These are phyloP conservation scores for Eubucco bourcierii DNA, from an alignment of 2,113 vertebrate genomes.

Conservation along the genomic window DNA sequence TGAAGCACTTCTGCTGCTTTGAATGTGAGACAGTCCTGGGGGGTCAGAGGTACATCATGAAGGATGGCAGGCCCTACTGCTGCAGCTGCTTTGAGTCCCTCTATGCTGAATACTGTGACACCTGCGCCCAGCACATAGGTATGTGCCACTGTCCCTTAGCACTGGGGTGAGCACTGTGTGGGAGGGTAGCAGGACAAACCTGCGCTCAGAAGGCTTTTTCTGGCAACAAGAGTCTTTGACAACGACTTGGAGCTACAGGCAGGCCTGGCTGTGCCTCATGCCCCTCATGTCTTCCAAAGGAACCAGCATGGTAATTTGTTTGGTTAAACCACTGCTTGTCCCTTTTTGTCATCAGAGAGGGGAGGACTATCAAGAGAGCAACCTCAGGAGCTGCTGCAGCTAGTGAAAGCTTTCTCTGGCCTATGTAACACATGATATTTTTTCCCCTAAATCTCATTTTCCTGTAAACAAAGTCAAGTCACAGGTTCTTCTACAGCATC, in stretches of 20 bases:
- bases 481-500: no score
- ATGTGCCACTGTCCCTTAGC: constrained; percentile 17
- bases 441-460: not conserved
- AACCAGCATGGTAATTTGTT: not conserved
- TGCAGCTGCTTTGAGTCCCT: constrained; percentile 97
- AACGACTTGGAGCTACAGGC: fast-evolving
- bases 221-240: not conserved
- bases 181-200: not conserved
- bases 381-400: not conserved
- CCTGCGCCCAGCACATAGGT: constrained; percentile 98
- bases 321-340: not conserved
- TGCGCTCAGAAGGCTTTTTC: not conserved
- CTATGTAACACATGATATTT: fast-evolving
- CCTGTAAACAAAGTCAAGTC: not conserved
- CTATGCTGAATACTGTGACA: constrained; percentile 96
- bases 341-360: not conserved
- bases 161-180: fast-evolving
- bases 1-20: constrained; percentile 99
- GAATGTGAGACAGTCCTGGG: constrained; percentile 95
- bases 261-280: fast-evolving
- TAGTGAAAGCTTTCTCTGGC: not conserved
- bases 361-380: not conserved
- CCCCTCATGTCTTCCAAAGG: not conserved
- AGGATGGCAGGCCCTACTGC: constrained; percentile 96
- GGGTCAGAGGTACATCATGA: constrained; percentile 99